Conservation (phyloP, 1,140 invertebrate species). For the Andrena cerasifolii region DNA sequence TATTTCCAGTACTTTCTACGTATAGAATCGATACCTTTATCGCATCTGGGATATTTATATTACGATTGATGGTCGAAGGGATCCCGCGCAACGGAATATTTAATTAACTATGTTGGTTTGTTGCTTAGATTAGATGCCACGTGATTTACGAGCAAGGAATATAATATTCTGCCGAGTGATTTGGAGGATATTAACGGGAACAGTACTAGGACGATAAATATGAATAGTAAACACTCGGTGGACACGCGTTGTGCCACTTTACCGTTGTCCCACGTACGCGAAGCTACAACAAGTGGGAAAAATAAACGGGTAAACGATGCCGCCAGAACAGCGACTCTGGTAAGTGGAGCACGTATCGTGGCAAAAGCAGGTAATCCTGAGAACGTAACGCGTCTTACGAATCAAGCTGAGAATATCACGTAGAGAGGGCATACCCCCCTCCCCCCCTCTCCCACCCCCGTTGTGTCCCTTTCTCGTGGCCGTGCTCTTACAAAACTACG, state of each 20-base stretch:
- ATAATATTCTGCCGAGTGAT: not conserved
- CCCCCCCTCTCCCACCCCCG: constrained; percentile 43
- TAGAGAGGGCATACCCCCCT: constrained; percentile 44
- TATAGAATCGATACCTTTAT: not conserved
- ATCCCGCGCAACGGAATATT: no score
- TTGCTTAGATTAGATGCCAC: not conserved
- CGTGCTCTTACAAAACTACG: constrained; percentile 22
- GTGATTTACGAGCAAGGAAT: not conserved
- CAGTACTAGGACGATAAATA: not conserved
- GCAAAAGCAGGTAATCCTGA: constrained; percentile 61
- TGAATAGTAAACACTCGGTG: not conserved
- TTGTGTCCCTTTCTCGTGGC: constrained; percentile 39
- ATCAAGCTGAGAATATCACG: constrained; percentile 62
- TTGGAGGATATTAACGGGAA: not conserved
- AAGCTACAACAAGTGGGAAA: constrained; percentile 33
- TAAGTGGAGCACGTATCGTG: constrained; percentile 64
- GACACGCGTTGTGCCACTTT: not conserved
- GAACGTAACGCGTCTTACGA: constrained; percentile 65
- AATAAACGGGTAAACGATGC: constrained; percentile 45
- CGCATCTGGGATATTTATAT: not conserved
- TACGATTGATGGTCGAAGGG: no score
- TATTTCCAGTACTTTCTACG: not conserved
- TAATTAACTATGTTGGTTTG: no score
- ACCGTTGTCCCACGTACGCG: not conserved
- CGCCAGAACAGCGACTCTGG: constrained; percentile 41